Evolutionary conservation across 2,888 invertebrate genomes (phyloP).

Genomic region (Brenthis ino): DNA sequence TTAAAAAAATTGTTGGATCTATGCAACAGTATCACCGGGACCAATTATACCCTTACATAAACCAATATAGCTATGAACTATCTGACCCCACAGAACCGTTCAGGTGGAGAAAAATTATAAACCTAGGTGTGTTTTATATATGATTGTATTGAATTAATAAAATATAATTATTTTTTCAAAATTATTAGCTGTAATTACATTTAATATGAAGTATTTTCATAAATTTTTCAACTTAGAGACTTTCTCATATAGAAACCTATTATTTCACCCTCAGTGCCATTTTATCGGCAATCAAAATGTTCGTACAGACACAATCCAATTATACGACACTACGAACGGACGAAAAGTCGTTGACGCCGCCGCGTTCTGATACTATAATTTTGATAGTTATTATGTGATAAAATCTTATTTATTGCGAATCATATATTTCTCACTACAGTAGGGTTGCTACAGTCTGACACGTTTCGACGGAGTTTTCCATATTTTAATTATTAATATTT

Average conservation of each 20-base stretch:
- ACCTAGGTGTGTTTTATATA: no score
- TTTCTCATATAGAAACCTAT: constrained; percentile 28
- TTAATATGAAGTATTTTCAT: neutral
- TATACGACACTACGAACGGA: constrained; percentile 46
- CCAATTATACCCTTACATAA: no score
- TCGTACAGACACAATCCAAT: constrained; percentile 53
- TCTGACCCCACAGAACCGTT: no score
- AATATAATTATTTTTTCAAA: no score
- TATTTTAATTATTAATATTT: neutral
- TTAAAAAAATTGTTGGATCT: no score
- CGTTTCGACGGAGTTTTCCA: neutral
- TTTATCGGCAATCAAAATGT: constrained; percentile 58
- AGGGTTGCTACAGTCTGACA: constrained; percentile 1
- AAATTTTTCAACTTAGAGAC: constrained; percentile 16
- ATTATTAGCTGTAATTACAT: no score
- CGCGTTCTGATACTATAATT: constrained; percentile 41
- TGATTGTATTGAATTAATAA: no score
- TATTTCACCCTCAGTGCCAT: constrained; percentile 48
- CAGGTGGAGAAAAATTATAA: no score
- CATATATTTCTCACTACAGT: constrained; percentile 31
- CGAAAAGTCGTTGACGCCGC: constrained; percentile 40
- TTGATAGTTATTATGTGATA: constrained; percentile 42
- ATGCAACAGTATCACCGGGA: no score
- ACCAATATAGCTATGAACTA: no score
- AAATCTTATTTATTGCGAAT: constrained; percentile 38